These are phyloP conservation scores for Drosophila pullipes DNA, from an alignment of 2,888 invertebrate species.

Conservation along the genomic window DNA sequence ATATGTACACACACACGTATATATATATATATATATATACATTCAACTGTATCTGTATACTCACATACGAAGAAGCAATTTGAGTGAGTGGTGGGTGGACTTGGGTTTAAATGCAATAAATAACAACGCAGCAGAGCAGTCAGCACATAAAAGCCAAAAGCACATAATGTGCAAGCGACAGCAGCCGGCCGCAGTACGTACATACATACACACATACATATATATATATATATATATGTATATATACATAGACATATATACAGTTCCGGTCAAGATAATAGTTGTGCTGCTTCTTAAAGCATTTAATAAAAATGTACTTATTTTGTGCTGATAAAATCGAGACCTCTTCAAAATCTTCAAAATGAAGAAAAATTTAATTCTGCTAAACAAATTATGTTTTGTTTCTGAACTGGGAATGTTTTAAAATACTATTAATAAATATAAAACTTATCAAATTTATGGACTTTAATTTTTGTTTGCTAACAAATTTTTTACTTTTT, in stretches of 20 bases:
- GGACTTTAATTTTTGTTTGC: not conserved
- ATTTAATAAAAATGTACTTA: not conserved
- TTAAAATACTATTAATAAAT: not conserved
- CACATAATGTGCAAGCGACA: conserved; percentile 51
- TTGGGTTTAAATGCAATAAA: conserved; percentile 76
- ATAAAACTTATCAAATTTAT: not conserved
- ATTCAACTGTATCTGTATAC: conserved; percentile 4
- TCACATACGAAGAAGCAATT: conserved; percentile 59
- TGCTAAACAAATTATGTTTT: not conserved
- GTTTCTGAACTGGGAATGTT: not conserved
- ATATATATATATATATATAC: too few species aligned
- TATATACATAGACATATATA: conserved; percentile 10
- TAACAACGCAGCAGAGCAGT: conserved; percentile 63
- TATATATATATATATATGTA: not conserved
- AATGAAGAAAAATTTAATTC: not conserved
- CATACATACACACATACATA: conserved; percentile 3
- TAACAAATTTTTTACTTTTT: not conserved
- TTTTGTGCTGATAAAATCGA: not conserved
- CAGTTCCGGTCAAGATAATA: not conserved
- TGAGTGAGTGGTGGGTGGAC: conserved; percentile 44
- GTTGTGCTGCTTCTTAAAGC: not conserved
- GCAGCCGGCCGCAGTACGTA: conserved; percentile 53
- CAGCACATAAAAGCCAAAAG: conserved; percentile 61
- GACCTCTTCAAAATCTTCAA: not conserved
- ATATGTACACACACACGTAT: too few species aligned